Percentiles rank a stretch among this genome's conserved stretches.
Evolutionary conservation across 2,113 vertebrate species (phyloP).

Genomic region (Dicentrarchus labrax): DNA sequence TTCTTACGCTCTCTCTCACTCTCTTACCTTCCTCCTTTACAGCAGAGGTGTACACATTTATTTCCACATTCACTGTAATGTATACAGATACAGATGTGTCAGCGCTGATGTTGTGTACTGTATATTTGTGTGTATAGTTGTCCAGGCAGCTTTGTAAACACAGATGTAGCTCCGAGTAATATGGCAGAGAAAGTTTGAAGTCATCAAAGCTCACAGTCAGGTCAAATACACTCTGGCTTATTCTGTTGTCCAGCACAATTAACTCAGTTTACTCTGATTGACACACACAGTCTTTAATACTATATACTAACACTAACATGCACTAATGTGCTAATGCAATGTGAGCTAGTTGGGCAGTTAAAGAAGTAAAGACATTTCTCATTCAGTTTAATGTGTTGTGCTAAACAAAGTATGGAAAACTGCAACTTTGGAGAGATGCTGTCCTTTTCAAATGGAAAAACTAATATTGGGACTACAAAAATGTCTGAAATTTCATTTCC

Average conservation of each 20-base stretch:
- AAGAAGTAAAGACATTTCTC: too few relatives aligned
- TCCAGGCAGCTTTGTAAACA: conserved; percentile 59
- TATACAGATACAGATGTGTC: conserved; percentile 54
- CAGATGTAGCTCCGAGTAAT: conserved; percentile 60
- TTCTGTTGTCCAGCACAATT: neutral
- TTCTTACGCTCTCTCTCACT: neutral
- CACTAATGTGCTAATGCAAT: neutral
- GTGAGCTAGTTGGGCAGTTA: too few relatives aligned
- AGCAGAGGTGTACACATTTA: neutral
- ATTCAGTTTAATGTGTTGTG: too few relatives aligned
- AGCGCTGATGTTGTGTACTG: conserved; percentile 10
- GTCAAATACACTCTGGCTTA: conserved; percentile 1
- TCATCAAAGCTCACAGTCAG: conserved; percentile 1
- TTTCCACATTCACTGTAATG: conserved; percentile 12
- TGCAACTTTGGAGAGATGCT: neutral
- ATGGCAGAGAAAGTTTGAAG: conserved; percentile 26
- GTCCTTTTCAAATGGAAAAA: neutral
- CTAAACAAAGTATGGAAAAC: neutral
- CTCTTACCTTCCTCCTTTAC: conserved; percentile 3
- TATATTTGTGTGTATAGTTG: conserved; percentile 45
- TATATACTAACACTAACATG: neutral
- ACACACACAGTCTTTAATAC: neutral
- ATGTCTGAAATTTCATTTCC: neutral
- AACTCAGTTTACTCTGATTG: neutral
- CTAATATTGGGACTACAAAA: neutral